A percentile compares a stretch with the other conserved stretches of the same genome.
These are phyloP conservation scores for Dryocosmus kuriphilus DNA, from an alignment of 2,888 invertebrate species.

Conservation along the genomic window DNA sequence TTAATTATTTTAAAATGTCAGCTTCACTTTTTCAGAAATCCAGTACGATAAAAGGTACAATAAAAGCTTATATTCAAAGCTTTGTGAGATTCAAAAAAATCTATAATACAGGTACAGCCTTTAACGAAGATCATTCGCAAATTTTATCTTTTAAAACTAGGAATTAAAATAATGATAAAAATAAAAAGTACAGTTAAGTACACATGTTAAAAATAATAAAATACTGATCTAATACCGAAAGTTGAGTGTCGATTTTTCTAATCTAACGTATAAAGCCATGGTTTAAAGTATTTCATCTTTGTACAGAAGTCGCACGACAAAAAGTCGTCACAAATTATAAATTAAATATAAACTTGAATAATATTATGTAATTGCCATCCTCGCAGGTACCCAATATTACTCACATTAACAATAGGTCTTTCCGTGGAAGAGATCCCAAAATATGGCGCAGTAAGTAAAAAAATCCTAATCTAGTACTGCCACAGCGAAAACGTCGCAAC, in stretches of 20 bases:
- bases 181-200: slow-evolving; percentile 20
- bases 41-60: slow-evolving; percentile 21
- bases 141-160: slow-evolving; percentile 31
- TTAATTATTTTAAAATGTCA: slow-evolving; percentile 10
- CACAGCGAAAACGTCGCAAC: slow-evolving; percentile 30
- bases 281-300: slow-evolving; percentile 10
- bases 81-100: slow-evolving; percentile 27
- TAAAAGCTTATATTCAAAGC: slow-evolving; percentile 19
- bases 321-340: slow-evolving; percentile 22
- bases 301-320: not conserved
- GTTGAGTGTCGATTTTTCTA: slow-evolving; percentile 3
- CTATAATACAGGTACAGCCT: slow-evolving; percentile 50
- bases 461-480: slow-evolving; percentile 8
- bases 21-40: not conserved
- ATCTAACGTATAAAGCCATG: slow-evolving; percentile 23
- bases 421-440: slow-evolving; percentile 26
- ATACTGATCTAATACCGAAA: slow-evolving; percentile 38
- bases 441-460: slow-evolving; percentile 22
- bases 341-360: slow-evolving; percentile 11
- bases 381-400: slow-evolving; percentile 47
- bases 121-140: slow-evolving; percentile 44
- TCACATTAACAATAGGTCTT: slow-evolving; percentile 37
- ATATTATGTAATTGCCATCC: slow-evolving; percentile 44
- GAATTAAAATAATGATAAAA: slow-evolving; percentile 3
- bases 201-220: slow-evolving; percentile 23